These are phyloP conservation scores for Natator depressus DNA, from an alignment of 2,113 vertebrate genomes.

Conservation along the genomic window DNA sequence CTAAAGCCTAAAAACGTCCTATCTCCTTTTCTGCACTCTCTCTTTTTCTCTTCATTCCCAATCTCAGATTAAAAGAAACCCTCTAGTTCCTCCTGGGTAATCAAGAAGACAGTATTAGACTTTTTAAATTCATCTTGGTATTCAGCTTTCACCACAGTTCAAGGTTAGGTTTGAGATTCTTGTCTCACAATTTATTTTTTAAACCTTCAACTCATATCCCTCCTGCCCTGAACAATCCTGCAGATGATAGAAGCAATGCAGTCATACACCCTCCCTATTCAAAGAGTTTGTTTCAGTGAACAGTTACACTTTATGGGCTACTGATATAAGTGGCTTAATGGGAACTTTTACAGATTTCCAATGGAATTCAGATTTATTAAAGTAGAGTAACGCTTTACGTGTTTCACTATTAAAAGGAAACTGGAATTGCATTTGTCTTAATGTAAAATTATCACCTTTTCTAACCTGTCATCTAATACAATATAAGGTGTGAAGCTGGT, in stretches of 20 bases:
- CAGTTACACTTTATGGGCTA: constrained; percentile 19
- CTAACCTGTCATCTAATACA: not conserved
- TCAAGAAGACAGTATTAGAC: not conserved
- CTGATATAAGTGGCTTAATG: constrained; percentile 23
- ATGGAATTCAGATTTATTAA: not conserved
- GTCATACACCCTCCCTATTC: constrained; percentile 21
- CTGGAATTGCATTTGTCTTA: not conserved
- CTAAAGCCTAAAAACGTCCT: not conserved
- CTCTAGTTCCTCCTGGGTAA: not conserved
- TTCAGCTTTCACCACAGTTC: not conserved
- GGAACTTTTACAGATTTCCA: not conserved
- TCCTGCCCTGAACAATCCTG: not conserved
- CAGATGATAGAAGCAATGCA: constrained; percentile 21
- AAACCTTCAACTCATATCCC: not conserved
- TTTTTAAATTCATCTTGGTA: rapidly evolving
- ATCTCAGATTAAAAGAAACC: not conserved
- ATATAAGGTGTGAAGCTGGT: not conserved
- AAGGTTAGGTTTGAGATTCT: constrained; percentile 16
- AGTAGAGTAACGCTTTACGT: not conserved
- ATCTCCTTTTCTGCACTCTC: not conserved
- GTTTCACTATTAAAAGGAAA: constrained; percentile 18
- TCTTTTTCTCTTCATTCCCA: not conserved
- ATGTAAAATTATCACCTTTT: not conserved
- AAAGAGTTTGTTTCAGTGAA: constrained; percentile 60
- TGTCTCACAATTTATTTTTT: constrained; percentile 44